Evolutionary conservation across 1,140 invertebrate species (phyloP).

Genomic region (Drosophila pectinifera): DNA sequence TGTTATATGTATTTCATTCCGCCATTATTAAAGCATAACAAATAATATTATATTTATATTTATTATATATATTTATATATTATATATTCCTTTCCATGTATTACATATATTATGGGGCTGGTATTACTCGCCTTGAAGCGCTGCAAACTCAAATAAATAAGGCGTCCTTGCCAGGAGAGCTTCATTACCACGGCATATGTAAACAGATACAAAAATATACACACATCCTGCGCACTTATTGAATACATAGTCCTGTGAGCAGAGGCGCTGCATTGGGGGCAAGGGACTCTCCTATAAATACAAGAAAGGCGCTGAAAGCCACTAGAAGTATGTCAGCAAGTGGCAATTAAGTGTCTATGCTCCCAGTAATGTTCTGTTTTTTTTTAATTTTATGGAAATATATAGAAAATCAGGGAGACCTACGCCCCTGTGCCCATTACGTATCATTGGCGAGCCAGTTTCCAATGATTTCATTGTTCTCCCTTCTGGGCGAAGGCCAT

Average conservation of each 20-base stretch:
- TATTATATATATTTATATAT: not conserved
- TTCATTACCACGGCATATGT: conserved; percentile 26
- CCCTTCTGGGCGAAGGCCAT: conserved; percentile 6
- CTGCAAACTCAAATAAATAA: conserved; percentile 9
- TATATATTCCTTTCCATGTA: no score
- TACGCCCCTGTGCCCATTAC: conserved; percentile 10
- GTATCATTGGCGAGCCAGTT: conserved; percentile 16
- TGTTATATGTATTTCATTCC: not conserved
- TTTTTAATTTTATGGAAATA: not conserved
- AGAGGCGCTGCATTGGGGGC: not conserved
- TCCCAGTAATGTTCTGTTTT: no score
- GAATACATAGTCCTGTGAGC: not conserved
- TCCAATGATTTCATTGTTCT: conserved; percentile 37
- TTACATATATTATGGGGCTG: no score
- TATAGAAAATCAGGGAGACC: not conserved
- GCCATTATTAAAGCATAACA: no score
- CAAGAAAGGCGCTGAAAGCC: not conserved
- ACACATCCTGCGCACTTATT: not conserved
- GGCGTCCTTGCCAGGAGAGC: conserved; percentile 19
- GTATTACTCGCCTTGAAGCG: not conserved
- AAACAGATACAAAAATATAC: conserved; percentile 9
- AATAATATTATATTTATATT: not conserved
- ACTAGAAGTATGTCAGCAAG: no score
- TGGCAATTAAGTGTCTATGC: no score
- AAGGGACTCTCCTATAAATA: not conserved